phyloP scores from a whole-genome alignment of 2,797 vertebrate genomes.

The Sylvilagus floridanus region DNA sequence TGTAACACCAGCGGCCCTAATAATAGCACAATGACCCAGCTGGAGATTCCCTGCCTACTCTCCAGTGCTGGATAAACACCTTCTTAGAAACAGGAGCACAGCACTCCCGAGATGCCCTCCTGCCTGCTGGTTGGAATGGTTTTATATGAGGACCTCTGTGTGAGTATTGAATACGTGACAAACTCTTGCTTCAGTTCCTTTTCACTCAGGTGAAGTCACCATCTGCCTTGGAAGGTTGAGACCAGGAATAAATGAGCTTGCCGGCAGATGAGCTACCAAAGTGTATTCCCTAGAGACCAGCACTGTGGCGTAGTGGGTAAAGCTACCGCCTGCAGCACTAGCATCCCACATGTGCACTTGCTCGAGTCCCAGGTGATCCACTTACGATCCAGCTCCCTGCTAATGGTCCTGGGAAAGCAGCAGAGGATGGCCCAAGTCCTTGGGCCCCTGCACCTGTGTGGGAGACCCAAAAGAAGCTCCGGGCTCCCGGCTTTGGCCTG shows the following conservation, averaged over 20 bases:
- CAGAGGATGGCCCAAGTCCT: no score
- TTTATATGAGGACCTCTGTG: neutral
- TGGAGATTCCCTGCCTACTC: neutral
- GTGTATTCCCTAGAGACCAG: neutral
- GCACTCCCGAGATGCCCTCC: no score
- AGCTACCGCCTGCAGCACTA: no score
- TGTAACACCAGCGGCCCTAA: neutral
- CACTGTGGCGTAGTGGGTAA: no score
- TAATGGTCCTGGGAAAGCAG: no score
- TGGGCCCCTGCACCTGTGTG: no score
- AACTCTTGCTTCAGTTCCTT: conserved; percentile 1
- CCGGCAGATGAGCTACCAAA: neutral
- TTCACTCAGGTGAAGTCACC: neutral
- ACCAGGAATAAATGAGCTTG: neutral
- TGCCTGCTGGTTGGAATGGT: neutral
- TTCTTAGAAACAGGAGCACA: neutral
- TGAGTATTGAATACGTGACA: neutral
- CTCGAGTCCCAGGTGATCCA: no score
- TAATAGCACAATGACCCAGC: neutral
- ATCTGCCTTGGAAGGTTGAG: conserved; percentile 38
- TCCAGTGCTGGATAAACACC: neutral
- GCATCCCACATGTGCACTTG: no score
- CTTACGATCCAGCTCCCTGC: no score
- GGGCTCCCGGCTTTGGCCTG: no score
- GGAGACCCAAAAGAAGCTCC: no score